Base-by-base conservation (phyloP, 1,140 invertebrate genomes). In the Himalopsyche phryganea region DNA sequence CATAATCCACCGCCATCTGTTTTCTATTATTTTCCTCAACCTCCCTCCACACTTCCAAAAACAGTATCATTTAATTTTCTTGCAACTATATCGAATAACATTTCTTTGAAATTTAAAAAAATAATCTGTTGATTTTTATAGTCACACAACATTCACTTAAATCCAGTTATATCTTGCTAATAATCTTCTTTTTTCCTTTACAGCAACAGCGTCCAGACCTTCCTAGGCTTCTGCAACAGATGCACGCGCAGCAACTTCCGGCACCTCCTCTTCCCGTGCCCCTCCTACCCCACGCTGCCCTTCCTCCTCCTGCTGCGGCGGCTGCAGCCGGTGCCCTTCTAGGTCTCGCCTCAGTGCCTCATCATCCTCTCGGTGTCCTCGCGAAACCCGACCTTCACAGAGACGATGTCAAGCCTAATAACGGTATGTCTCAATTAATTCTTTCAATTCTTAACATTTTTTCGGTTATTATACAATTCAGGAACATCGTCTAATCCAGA, bases 231-330 rank as follows among this genome's bases (percentile, higher is more conserved):
- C 71, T 90, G 71, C 91, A 93, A 74, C 91, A 94, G 78, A 93
- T 95, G 90, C 92, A 95, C 68, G 91, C 92, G 6, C 86, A 92
- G 69, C 90, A 94, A 72, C 68, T 94, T 58, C 90, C 90, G 15
- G 85, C 88, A 2, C 81, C 81, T 6, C 90, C 92, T 67, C 70
- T 85, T 66, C 80, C 87, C 57, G 78, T 83, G 50, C 76, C 76
- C 0, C 68, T 79, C 6, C 67, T 85, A 67, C 88, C 88, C 18
- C 90, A 90, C 71, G 88, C 88, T 9, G 82, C 84, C 36, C 71
- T 85, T 19, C 80, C 86, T 2, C 85, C 85, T 7, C 78, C 76
- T 47, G 70, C 78, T 6, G 62, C 71, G 28, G 80, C 71, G 51
- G 84, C 69, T 33, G 83, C 67, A 68, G 81, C 77, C 61, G 81